A percentile compares a stretch with the other conserved stretches of the same genome.
These are phyloP conservation scores for Ictalurus punctatus DNA, from an alignment of 2,113 vertebrate species.

Conservation along the genomic window DNA sequence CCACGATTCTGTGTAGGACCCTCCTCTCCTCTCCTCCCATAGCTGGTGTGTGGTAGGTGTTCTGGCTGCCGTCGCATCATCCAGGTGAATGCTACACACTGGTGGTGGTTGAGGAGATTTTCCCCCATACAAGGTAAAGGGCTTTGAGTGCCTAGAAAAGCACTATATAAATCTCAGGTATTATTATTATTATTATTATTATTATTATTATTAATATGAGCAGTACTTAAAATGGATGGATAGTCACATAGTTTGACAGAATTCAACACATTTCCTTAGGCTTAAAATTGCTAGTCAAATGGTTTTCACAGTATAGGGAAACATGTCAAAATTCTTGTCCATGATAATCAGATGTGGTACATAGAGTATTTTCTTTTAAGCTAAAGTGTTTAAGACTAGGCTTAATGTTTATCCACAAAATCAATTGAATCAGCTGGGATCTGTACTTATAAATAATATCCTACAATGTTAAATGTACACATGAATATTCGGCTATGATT, in stretches of 20 bases:
- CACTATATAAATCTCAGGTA: no score
- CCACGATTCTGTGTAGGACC: no score
- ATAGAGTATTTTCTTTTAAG: neutral
- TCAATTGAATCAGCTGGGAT: neutral
- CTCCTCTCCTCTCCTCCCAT: no score
- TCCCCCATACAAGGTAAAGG: no score
- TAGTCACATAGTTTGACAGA: neutral
- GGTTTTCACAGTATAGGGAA: neutral
- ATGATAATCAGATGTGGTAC: neutral
- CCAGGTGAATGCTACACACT: no score
- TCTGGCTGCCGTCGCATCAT: no score
- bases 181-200: no score
- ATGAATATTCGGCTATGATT: neutral
- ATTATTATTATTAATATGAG: no score
- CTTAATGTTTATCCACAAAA: neutral
- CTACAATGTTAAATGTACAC: neutral
- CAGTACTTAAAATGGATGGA: neutral
- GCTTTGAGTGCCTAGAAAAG: no score
- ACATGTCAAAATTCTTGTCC: neutral
- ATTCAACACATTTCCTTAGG: neutral
- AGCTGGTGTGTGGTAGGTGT: no score
- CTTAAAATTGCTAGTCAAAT: neutral
- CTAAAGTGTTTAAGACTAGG: neutral
- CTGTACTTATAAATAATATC: neutral
- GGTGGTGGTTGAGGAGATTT: no score